Percentiles rank a stretch among this genome's conserved stretches.
Evolutionary conservation across 2,113 vertebrate genomes (phyloP).

Genomic region (Esox niger): DNA sequence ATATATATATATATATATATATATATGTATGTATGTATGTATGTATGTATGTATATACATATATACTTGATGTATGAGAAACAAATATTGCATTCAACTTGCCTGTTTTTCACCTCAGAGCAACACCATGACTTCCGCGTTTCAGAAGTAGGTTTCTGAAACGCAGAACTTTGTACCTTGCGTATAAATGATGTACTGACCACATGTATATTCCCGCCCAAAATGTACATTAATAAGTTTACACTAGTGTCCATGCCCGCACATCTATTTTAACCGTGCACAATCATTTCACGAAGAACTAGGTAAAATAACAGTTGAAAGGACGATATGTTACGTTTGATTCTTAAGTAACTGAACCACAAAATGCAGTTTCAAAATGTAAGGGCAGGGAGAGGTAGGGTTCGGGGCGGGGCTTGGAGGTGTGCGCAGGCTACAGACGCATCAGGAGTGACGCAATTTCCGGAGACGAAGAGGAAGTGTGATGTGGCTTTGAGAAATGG

Average conservation of each 20-base stretch:
- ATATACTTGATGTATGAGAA: too few species aligned
- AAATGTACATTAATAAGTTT: background rate
- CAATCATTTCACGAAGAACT: background rate
- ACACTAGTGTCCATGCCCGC: too few species aligned
- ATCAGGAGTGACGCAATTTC: constrained; percentile 41
- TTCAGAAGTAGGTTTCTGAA: background rate
- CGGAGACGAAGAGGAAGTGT: constrained; percentile 59
- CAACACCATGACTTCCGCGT: background rate
- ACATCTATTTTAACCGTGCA: too few species aligned
- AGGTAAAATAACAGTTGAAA: background rate
- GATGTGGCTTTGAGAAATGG: constrained; percentile 66
- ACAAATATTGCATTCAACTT: background rate
- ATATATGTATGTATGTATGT: too few species aligned
- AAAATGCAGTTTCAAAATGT: background rate
- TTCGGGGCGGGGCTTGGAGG: constrained; percentile 8
- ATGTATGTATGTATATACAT: too few species aligned
- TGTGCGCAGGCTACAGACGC: too few species aligned
- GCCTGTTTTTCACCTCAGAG: background rate
- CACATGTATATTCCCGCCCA: background rate
- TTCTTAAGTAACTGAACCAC: background rate
- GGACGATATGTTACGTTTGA: background rate
- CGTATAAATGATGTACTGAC: background rate
- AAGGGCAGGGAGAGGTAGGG: too few species aligned
- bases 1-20: too few species aligned
- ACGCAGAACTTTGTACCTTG: too few species aligned